Conservation (phyloP, 2,797 vertebrate genomes). For the Xenopus petersii region DNA sequence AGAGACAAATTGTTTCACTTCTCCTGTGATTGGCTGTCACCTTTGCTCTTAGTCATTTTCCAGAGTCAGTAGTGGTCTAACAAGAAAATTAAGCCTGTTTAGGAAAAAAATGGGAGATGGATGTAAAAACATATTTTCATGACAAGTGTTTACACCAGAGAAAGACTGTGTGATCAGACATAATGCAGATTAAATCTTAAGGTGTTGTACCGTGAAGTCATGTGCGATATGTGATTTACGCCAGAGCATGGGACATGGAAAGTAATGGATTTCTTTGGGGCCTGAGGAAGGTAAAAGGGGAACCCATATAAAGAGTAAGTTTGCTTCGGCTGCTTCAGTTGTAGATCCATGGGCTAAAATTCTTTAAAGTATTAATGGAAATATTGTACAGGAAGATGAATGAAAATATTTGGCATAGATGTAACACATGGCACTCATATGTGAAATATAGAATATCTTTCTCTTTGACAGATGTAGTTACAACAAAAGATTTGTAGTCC, state of each 20-base stretch:
- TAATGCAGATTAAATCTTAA: slow-evolving; percentile 14
- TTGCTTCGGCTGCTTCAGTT: too few relatives aligned
- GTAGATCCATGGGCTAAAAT: too few relatives aligned
- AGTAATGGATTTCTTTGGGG: slow-evolving; percentile 4
- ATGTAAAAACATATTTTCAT: slow-evolving; percentile 25
- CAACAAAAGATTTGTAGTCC: too few relatives aligned
- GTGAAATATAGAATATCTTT: too few relatives aligned
- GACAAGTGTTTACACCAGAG: slow-evolving; percentile 17
- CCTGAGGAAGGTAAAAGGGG: neutral
- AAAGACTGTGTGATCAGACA: slow-evolving; percentile 19
- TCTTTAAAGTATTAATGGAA: too few relatives aligned
- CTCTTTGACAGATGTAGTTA: too few relatives aligned
- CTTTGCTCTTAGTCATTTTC: slow-evolving; percentile 5
- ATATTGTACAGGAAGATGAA: too few relatives aligned
- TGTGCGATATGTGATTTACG: slow-evolving; percentile 12
- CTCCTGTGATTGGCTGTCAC: neutral
- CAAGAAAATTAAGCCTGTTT: slow-evolving; percentile 18
- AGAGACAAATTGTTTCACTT: neutral
- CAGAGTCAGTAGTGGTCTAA: neutral
- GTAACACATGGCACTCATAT: too few relatives aligned
- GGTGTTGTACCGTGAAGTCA: neutral
- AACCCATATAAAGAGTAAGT: too few relatives aligned
- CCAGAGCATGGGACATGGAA: neutral
- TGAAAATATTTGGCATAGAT: too few relatives aligned
- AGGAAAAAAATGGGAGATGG: slow-evolving; percentile 18